Conservation (phyloP, 2,113 vertebrate genomes). For the Corythornis madagascariensis region DNA sequence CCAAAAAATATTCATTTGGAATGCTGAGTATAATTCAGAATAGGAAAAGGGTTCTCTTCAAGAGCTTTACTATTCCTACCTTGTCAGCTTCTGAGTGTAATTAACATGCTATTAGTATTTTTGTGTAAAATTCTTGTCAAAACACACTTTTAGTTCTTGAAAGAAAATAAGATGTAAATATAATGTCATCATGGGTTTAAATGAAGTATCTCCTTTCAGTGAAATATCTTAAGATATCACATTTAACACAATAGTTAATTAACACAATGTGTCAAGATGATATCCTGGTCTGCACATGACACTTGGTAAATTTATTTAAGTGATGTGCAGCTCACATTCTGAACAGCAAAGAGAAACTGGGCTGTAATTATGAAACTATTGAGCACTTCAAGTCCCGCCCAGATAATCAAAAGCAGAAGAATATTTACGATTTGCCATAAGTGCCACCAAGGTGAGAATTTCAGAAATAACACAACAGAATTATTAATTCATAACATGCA, state of each 20-base stretch:
- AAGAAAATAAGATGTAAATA: conserved; percentile 1
- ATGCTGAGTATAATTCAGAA: neutral
- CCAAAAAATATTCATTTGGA: neutral
- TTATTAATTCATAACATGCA: neutral
- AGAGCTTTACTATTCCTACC: neutral
- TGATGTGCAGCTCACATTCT: neutral
- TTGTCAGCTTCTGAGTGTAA: neutral
- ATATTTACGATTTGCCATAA: neutral
- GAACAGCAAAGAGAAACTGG: neutral
- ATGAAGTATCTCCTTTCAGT: neutral
- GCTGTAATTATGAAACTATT: neutral
- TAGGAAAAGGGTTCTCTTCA: neutral
- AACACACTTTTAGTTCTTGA: neutral
- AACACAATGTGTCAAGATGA: neutral
- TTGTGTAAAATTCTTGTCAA: conserved; percentile 22
- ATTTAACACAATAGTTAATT: neutral
- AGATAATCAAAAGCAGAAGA: neutral
- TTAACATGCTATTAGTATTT: conserved; percentile 3
- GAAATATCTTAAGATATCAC: neutral
- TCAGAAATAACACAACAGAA: neutral
- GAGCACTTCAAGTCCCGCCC: neutral
- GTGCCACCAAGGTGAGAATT: neutral
- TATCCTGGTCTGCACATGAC: neutral
- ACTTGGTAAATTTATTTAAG: neutral
- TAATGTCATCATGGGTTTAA: neutral